Evolutionary conservation across 2,888 invertebrate genomes (phyloP).

Genomic region (Eupithecia abbreviata): DNA sequence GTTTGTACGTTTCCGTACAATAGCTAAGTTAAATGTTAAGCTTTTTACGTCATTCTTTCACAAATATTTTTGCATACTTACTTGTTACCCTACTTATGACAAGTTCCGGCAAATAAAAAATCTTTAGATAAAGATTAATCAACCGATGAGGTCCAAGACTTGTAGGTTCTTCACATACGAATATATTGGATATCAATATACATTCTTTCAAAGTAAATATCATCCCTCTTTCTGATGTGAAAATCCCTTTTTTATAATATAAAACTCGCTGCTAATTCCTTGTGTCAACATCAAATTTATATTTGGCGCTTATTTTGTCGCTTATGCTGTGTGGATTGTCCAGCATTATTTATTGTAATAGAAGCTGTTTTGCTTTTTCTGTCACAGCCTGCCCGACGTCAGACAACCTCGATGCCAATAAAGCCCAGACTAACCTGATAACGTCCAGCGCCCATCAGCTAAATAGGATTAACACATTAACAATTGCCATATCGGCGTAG

Average conservation of each 20-base stretch:
- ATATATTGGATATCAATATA: too few relatives aligned
- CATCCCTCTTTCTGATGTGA: background rate
- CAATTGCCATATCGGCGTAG: background rate
- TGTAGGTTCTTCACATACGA: background rate
- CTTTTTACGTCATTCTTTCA: too few relatives aligned
- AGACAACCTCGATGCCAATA: background rate
- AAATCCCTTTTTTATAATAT: background rate
- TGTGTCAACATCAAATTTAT: background rate
- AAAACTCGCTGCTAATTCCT: background rate
- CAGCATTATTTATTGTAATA: too few relatives aligned
- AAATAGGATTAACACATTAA: constrained; percentile 25
- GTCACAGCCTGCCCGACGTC: background rate
- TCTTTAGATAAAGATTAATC: too few relatives aligned
- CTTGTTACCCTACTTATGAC: too few relatives aligned
- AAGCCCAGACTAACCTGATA: constrained; percentile 14
- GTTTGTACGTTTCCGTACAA: too few relatives aligned
- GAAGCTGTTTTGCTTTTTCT: background rate
- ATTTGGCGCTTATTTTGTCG: background rate
- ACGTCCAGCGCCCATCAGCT: constrained; percentile 15
- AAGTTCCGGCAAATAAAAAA: too few relatives aligned
- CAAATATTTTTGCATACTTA: too few relatives aligned
- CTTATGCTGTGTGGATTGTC: too few relatives aligned
- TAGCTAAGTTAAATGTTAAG: too few relatives aligned
- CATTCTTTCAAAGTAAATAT: background rate
- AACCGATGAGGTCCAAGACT: background rate